These are phyloP conservation scores for Gastrophysa polygoni DNA, from an alignment of 2,888 invertebrate genomes.

Conservation along the genomic window DNA sequence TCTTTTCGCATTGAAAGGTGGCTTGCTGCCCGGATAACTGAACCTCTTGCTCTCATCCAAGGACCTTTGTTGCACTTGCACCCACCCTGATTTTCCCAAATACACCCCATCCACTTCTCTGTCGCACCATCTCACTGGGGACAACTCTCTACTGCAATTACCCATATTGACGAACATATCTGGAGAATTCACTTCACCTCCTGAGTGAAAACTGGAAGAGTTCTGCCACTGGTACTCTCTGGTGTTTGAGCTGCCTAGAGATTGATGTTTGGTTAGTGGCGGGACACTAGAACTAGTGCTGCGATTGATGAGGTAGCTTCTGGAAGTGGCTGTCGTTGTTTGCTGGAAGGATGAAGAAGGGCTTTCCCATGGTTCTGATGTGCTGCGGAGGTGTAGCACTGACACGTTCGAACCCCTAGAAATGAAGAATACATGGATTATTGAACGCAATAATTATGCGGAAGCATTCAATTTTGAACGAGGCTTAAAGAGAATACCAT, in stretches of 20 bases:
- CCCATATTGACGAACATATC: constrained; percentile 58
- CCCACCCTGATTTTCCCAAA: constrained; percentile 64
- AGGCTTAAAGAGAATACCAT: no score
- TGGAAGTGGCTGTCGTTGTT: constrained; percentile 43
- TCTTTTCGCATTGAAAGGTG: constrained; percentile 31
- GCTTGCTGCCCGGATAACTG: background rate
- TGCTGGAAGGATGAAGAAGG: constrained; percentile 53
- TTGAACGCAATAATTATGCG: no score
- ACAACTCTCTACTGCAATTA: constrained; percentile 59
- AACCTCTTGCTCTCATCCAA: constrained; percentile 58
- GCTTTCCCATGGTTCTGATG: constrained; percentile 64
- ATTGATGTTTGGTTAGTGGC: constrained; percentile 52
- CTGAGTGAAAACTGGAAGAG: constrained; percentile 52
- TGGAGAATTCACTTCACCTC: constrained; percentile 57
- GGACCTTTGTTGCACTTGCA: constrained; percentile 64
- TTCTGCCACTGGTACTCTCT: constrained; percentile 43
- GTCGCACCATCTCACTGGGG: constrained; percentile 64
- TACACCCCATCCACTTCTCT: constrained; percentile 66
- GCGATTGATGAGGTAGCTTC: constrained; percentile 45
- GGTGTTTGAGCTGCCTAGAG: constrained; percentile 43
- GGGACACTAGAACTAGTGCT: constrained; percentile 43
- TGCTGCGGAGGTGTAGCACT: constrained; percentile 62
- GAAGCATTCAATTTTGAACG: no score
- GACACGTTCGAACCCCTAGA: constrained; percentile 64
- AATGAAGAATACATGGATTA: constrained; percentile 27